Percentiles rank a stretch among this genome's conserved stretches.
Conservation (phyloP, 2,797 vertebrate genomes). For the Vespertilio murinus region DNA sequence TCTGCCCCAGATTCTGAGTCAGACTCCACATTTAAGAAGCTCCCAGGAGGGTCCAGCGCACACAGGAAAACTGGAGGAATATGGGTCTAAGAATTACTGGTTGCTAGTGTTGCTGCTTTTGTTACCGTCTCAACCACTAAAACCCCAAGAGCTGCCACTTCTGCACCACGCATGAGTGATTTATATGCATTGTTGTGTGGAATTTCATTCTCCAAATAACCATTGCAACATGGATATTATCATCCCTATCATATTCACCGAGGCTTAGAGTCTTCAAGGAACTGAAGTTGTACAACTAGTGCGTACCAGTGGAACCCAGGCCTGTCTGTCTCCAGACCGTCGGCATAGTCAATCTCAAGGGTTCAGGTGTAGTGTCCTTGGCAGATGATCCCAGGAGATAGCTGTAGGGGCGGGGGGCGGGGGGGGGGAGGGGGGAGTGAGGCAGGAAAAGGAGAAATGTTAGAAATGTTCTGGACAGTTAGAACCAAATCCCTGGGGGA, state of each 20-base stretch:
- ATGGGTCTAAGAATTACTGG: not conserved
- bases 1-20: not conserved
- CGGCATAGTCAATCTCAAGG: not conserved
- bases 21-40: not conserved
- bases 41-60: not conserved
- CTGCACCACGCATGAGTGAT: too few relatives aligned
- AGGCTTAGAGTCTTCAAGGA: not conserved
- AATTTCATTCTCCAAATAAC: not conserved
- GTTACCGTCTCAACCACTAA: not conserved
- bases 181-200: not conserved
- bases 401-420: not conserved
- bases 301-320: not conserved
- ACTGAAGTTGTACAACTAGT: not conserved
- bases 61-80: not conserved
- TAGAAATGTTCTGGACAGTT: not conserved
- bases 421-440: not conserved
- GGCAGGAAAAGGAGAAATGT: not conserved
- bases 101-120: not conserved
- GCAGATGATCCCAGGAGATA: not conserved
- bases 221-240: not conserved
- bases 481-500: not conserved
- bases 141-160: not conserved
- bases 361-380: not conserved
- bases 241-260: not conserved
- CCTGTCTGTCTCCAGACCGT: not conserved